Percentiles rank a stretch among this genome's conserved stretches.
Evolutionary conservation across 2,888 invertebrate species (phyloP).

Genomic region (Orchestes rusci): DNA sequence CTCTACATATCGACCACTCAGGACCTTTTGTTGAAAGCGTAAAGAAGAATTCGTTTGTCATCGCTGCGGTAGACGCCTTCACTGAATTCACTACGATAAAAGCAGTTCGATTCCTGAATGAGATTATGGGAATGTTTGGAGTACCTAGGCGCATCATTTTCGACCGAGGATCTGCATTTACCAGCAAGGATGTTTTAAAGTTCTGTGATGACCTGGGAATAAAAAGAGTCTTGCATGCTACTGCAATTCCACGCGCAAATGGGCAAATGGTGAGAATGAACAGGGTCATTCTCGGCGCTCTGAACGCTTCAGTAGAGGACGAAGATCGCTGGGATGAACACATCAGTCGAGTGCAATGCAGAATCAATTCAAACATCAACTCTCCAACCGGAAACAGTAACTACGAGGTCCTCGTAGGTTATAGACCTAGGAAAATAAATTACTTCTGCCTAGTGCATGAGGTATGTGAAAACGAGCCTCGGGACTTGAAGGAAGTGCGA

Average conservation of each 20-base stretch:
- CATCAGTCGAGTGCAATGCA: not conserved
- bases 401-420: no score
- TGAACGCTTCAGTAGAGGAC: not conserved
- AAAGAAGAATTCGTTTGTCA: no score
- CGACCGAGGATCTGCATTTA: conserved; percentile 26
- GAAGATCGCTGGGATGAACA: not conserved
- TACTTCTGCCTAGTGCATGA: no score
- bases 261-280: conserved; percentile 25
- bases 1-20: conserved; percentile 31
- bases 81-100: conserved; percentile 19
- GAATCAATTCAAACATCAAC: no score
- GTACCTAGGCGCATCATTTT: conserved; percentile 23
- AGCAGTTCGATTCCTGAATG: conserved; percentile 12
- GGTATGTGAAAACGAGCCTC: no score
- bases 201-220: conserved; percentile 22
- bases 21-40: no score
- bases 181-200: conserved; percentile 25
- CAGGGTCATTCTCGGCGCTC: not conserved
- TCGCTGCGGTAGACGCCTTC: conserved; percentile 30
- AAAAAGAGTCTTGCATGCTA: no score
- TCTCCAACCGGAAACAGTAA: no score
- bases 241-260: conserved; percentile 30
- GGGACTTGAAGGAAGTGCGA: no score
- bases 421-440: no score
- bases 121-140: conserved; percentile 18